phyloP scores from a whole-genome alignment of 2,797 vertebrate genomes.

The Anguilla obscura region DNA sequence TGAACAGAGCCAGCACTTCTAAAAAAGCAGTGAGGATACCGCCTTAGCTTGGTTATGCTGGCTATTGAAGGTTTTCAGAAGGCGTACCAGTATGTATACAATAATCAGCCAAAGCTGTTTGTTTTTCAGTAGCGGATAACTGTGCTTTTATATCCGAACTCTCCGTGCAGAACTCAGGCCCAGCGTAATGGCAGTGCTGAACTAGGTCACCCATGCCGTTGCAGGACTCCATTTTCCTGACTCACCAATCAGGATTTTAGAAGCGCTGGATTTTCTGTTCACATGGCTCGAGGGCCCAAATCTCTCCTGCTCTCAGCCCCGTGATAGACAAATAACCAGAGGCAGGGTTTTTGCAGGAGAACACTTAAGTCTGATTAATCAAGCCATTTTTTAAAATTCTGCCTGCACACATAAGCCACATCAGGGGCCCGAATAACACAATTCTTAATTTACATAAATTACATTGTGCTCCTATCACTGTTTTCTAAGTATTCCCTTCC shows the following conservation, averaged over 20 bases:
- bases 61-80: not conserved
- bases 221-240: not conserved
- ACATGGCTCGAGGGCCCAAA: not conserved
- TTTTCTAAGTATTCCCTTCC: not conserved
- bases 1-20: no score
- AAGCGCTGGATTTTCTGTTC: not conserved
- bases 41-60: not conserved
- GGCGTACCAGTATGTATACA: no score
- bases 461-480: not conserved
- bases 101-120: not conserved
- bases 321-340: constrained; percentile 7
- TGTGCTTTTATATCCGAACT: not conserved
- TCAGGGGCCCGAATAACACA: not conserved
- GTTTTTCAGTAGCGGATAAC: not conserved
- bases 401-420: not conserved
- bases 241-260: not conserved
- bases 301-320: constrained; percentile 1
- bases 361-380: constrained; percentile 9
- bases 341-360: not conserved
- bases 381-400: not conserved
- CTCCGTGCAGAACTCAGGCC: not conserved
- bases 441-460: not conserved
- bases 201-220: not conserved
- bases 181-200: not conserved
- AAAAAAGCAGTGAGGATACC: no score